Evolutionary conservation across 2,113 vertebrate genomes (phyloP).

Genomic region (Ovis aries): ARS-UI_Ramb_v3.0 NC_056061.1:79799501-79800000

Average conservation of each 20-base stretch:
- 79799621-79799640: conserved; percentile 58
- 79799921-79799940: conserved; percentile 64
- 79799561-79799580: conserved; percentile 39
- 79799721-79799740: conserved; percentile 46
- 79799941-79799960: conserved; percentile 34
- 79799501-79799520: neutral
- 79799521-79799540: neutral
- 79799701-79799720: conserved; percentile 71
- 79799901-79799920: conserved; percentile 82
- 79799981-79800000: conserved; percentile 41
- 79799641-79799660: conserved; percentile 53
- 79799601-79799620: conserved; percentile 42
- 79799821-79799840: conserved; percentile 64
- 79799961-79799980: conserved; percentile 52
- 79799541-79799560: neutral
- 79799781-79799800: conserved; percentile 71
- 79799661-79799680: conserved; percentile 61
- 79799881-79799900: conserved; percentile 73
- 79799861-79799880: conserved; percentile 80
- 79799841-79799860: conserved; percentile 56
- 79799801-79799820: conserved; percentile 57
- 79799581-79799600: conserved; percentile 48
- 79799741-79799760: conserved; percentile 74
- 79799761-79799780: conserved; percentile 69
- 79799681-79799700: conserved; percentile 77